Evolutionary conservation across 2,113 vertebrate genomes (phyloP), one percentile per base, ranked within the genome.

Genomic region (Smithornis capensis): DNA sequence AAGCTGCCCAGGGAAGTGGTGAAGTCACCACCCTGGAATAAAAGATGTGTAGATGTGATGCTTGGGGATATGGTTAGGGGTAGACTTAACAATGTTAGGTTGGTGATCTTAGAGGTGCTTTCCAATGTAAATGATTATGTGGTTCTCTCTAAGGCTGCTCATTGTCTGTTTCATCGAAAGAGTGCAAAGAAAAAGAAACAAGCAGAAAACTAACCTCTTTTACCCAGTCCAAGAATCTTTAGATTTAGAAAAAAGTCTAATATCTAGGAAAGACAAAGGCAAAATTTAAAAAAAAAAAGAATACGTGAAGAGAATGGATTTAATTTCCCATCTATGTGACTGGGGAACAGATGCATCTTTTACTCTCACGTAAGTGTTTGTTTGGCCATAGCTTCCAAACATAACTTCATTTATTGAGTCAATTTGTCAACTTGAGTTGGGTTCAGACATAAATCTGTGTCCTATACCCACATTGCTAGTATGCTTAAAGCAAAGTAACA

Each of bases 401-500:
- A 95, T 69, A 13, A 19, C 44, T 95, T 86, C 53, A 78, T 83
- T 94, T 95, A 94, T 95, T 68, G 45, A 68, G 73, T 87, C 74
- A 92, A 24, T 33, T 95, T 0, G 0, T 93, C 2, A 0, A 18
- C 70, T 94, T 83, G 73, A 45, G 87, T 96, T 87, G 90, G 11
- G 2, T 77, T 95, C 64, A 92, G 83, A 86, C 29, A 80, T 93
- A 75, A 87, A 87, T 85, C 38, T 78, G 37, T 92, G 77, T 92
- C 87, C 83, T 90, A 62, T 18, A 95, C 38, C 77, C 83, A 87
- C 69, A 22, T 7, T 91, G 59, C 23, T 97, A 97, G 91, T 89
- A 56, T 44, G 29, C 86, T 94, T 91, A 76, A 96, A 96, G 79
- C 71, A 94, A 95, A 92, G 65, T 90, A 92, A 95, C 52, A 47